Evolutionary conservation across 2,113 vertebrate genomes (phyloP), one percentile per base, ranked within the genome.

Genomic region (Paraplagusia blochii): DNA sequence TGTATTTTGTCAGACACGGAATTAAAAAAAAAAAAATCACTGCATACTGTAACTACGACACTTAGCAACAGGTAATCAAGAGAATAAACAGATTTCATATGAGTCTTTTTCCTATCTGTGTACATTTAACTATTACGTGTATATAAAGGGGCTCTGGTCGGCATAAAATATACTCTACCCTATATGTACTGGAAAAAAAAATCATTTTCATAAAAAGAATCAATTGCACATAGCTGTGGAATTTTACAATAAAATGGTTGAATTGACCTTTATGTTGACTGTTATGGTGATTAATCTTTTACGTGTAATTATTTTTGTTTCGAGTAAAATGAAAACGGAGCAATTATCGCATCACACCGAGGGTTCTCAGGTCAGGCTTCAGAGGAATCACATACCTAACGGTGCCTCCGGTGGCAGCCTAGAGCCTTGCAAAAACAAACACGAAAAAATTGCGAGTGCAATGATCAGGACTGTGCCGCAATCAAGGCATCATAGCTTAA

Each of bases 231-330:
- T 85, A 90, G 71, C 78, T 91, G 90, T 94, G 89, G 81, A 93
- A 86, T 94, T 95, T 95, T 94, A 89, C 93, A 96, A 95, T 95
- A 95, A 96, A 97, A 94, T 83, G 80, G 78, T 88, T 92, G 89
- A 90, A 92, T 90, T 93, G 66, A 87, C 82, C 43, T 54, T 33
- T 59, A 52, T 77, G 72, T 48, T 45, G 11, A 63, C 38, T 42
- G 63, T 48, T 22, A 46, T 75, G 38, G n/a, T 70, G 55, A 4
- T 29, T 2, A 29, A 46, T 38, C n/a, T n/a, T n/a, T n/a, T n/a
- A n/a, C n/a, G n/a, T 52, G 58, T 44, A 2, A 11, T 46, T 14
- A 43, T 42, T 45, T 0, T 8, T 13, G 34, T 4, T 8, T 39
- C 38, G 9, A 40, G 15, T 7, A 0, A 18, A 34, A 45, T n/a